Evolutionary conservation across 2,113 vertebrate genomes (phyloP).

Genomic region (Platichthys flesus): DNA sequence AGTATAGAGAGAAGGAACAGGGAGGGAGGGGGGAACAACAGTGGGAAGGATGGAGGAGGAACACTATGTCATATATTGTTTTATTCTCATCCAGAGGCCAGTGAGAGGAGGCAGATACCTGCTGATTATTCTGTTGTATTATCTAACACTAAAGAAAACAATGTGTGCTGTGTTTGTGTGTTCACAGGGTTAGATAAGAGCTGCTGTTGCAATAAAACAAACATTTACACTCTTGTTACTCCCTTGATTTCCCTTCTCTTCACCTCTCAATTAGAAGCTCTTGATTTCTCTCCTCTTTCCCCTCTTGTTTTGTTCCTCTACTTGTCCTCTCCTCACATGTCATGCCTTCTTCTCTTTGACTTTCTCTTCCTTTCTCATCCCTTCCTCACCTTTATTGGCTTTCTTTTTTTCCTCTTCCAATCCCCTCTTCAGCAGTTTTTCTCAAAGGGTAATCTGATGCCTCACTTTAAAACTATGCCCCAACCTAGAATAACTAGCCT

Average conservation of each 20-base stretch:
- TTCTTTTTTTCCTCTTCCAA: conserved; percentile 18
- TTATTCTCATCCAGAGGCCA: conserved; percentile 77
- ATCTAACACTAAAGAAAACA: conserved; percentile 61
- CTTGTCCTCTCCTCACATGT: not conserved
- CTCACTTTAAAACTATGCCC: not conserved
- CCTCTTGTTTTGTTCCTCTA: not conserved
- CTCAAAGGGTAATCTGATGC: conserved; percentile 1
- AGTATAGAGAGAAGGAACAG: conserved; percentile 61
- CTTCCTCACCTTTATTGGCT: not conserved
- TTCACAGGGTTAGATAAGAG: conserved; percentile 57
- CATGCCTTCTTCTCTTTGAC: not conserved
- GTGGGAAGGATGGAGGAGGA: conserved; percentile 74
- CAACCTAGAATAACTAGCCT: not conserved
- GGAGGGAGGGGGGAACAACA: conserved; percentile 48
- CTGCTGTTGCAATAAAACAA: conserved; percentile 40
- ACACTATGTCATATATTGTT: conserved; percentile 71
- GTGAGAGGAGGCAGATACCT: conserved; percentile 74
- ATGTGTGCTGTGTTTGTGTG: conserved; percentile 25
- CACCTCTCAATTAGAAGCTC: not conserved
- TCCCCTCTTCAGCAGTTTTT: not conserved
- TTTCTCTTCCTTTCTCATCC: not conserved
- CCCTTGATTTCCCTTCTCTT: conserved; percentile 3
- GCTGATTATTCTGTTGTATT: conserved; percentile 71
- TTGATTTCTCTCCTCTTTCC: not conserved
- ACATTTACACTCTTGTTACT: conserved; percentile 31